These are phyloP conservation scores for Diplogasteroides magnus DNA, from an alignment of 1,140 invertebrate species.

Conservation along the genomic window DNA sequence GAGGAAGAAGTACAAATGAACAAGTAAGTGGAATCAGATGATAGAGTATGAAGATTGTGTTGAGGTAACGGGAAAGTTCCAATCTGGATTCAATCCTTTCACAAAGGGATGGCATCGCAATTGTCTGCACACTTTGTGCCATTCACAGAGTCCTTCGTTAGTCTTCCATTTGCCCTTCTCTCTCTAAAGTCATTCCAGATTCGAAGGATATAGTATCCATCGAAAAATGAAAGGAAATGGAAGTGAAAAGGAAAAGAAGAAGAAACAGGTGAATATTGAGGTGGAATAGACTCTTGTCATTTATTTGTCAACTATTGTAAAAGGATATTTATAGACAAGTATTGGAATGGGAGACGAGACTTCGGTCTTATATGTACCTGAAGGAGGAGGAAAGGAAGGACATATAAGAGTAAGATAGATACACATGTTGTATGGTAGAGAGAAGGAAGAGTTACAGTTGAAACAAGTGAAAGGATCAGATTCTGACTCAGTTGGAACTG, in stretches of 20 bases:
- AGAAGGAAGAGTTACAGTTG: conserved; percentile 13
- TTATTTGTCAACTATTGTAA: not conserved
- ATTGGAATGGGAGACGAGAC: conserved; percentile 7
- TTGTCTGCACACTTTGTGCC: conserved; percentile 21
- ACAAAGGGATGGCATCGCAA: conserved; percentile 37
- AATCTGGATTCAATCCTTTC: conserved; percentile 53
- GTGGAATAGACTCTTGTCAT: not conserved
- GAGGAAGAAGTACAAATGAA: conserved; percentile 99
- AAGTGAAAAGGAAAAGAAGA: not conserved
- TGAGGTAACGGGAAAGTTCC: conserved; percentile 54
- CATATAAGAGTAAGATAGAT: conserved; percentile 14
- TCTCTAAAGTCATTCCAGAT: too few species aligned
- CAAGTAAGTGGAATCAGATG: conserved; percentile 63
- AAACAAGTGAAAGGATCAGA: conserved; percentile 16
- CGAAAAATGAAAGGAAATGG: too few species aligned
- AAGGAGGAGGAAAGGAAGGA: conserved; percentile 19
- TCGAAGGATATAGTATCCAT: too few species aligned
- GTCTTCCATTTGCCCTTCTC: conserved; percentile 6
- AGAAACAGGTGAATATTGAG: not conserved
- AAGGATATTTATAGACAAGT: not conserved
- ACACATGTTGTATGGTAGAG: conserved; percentile 1
- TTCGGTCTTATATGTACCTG: conserved; percentile 22
- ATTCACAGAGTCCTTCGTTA: conserved; percentile 30
- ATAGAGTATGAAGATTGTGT: conserved; percentile 8
- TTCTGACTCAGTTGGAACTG: conserved; percentile 26